A percentile compares a stretch with the other conserved stretches of the same genome.
Conservation (phyloP, 35 echinoderm and acorn worm species). For the Hemicentrotus pulcherrimus region DNA sequence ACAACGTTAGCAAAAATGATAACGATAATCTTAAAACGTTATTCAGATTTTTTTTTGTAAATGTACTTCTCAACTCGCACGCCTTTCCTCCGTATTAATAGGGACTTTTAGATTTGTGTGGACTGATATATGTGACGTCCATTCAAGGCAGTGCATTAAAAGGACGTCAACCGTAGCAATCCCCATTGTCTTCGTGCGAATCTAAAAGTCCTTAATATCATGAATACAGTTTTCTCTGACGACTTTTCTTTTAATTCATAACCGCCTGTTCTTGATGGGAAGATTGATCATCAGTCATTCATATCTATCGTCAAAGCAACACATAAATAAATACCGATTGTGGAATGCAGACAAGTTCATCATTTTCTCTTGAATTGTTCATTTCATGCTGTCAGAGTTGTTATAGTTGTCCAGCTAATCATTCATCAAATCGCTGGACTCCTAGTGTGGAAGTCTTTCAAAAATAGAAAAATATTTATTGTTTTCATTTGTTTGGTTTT, state of each 20-base stretch:
- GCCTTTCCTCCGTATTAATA: too few species aligned
- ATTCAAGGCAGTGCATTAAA: too few species aligned
- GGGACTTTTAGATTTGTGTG: too few species aligned
- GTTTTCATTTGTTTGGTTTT: constrained; percentile 22
- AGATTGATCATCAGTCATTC: constrained; percentile 32
- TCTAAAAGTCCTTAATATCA: too few species aligned
- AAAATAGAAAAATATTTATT: constrained; percentile 5
- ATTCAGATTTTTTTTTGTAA: too few species aligned
- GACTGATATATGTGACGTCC: too few species aligned
- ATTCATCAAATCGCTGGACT: constrained; percentile 9
- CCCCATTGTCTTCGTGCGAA: too few species aligned
- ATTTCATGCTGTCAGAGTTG: not conserved
- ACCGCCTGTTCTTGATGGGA: not conserved
- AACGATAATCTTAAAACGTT: too few species aligned
- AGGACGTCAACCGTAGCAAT: too few species aligned
- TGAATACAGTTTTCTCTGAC: too few species aligned
- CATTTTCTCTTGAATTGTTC: not conserved
- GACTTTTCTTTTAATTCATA: not conserved
- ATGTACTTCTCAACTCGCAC: too few species aligned
- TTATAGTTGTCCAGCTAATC: constrained; percentile 1
- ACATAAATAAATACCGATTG: constrained; percentile 11
- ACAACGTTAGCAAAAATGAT: too few species aligned
- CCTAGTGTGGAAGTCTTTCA: not conserved
- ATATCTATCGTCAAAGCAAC: not conserved
- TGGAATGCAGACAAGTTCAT: not conserved